These are phyloP conservation scores for Burhinus oedicnemus DNA, from an alignment of 2,113 vertebrate genomes.

Conservation along the genomic window DNA sequence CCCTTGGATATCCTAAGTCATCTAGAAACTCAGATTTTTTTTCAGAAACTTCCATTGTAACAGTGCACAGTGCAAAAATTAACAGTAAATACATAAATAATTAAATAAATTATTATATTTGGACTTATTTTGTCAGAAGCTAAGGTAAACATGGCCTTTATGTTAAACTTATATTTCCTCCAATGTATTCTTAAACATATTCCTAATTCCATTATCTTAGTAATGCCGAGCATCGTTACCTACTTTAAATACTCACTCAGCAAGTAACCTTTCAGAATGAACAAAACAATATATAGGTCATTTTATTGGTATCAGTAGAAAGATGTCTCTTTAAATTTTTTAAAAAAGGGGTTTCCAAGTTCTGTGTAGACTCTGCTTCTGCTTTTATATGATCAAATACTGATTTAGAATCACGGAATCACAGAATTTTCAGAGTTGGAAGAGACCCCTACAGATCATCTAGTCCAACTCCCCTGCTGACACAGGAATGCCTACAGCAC, in stretches of 20 bases:
- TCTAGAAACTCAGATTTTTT: background rate
- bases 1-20: background rate
- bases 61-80: background rate
- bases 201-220: background rate
- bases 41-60: background rate
- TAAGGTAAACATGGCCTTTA: background rate
- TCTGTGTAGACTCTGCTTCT: background rate
- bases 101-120: background rate
- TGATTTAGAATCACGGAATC: too few relatives aligned
- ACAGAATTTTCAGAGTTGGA: too few relatives aligned
- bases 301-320: background rate
- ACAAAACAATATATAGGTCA: background rate
- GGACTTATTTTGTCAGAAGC: background rate
- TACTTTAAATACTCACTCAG: background rate
- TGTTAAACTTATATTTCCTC: background rate
- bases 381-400: background rate
- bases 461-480: too few relatives aligned
- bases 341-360: background rate
- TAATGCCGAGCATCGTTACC: background rate
- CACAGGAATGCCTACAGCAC: too few relatives aligned
- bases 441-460: too few relatives aligned
- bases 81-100: background rate
- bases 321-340: background rate
- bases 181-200: background rate
- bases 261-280: background rate